These are phyloP conservation scores for Tupiocoris notatus DNA, from an alignment of 2,888 invertebrate species.

Conservation along the genomic window DNA sequence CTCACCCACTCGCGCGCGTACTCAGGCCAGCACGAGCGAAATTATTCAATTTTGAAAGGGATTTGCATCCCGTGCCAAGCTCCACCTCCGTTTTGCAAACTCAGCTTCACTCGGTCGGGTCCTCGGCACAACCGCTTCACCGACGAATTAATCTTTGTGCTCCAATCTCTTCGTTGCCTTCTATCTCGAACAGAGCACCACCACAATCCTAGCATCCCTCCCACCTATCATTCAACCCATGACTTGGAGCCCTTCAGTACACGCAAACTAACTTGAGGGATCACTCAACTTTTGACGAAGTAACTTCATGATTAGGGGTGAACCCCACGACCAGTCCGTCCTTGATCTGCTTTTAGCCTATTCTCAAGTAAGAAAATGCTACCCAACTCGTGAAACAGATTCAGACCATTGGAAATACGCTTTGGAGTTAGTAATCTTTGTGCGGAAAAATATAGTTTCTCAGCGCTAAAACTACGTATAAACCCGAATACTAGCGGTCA, in stretches of 20 bases:
- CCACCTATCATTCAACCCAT: not conserved
- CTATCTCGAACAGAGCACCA: not conserved
- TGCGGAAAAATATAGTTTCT: too few relatives aligned
- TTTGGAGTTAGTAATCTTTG: too few relatives aligned
- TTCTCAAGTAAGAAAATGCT: not conserved
- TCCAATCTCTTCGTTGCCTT: not conserved
- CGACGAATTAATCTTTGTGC: not conserved
- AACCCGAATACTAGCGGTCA: too few relatives aligned
- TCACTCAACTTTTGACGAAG: slow-evolving; percentile 31
- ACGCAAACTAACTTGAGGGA: slow-evolving; percentile 26
- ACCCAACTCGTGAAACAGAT: too few relatives aligned
- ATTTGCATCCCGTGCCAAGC: not conserved
- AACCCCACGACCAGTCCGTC: not conserved
- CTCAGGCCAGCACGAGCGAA: not conserved
- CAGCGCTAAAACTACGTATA: too few relatives aligned
- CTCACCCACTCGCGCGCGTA: too few relatives aligned
- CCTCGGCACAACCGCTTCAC: not conserved
- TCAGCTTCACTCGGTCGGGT: not conserved
- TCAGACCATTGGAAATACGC: too few relatives aligned
- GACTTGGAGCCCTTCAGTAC: not conserved
- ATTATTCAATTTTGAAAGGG: not conserved
- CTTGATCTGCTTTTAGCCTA: not conserved
- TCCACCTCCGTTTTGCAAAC: not conserved
- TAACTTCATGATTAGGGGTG: slow-evolving; percentile 25
- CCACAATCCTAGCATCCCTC: too few relatives aligned